phyloP scores from a whole-genome alignment of 2,888 invertebrate genomes.

The Tachina fera region DNA sequence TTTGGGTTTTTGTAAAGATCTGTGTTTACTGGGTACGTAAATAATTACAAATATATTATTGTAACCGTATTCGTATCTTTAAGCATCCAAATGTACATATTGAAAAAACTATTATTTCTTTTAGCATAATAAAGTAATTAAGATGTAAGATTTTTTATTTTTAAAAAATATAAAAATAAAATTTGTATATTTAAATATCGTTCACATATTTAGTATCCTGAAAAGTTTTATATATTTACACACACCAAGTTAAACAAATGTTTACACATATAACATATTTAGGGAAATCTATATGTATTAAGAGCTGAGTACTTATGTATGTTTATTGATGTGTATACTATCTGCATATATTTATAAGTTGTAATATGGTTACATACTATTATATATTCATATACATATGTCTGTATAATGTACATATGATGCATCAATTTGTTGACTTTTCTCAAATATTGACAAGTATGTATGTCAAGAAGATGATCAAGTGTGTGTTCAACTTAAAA shows the following conservation, averaged over 20 bases:
- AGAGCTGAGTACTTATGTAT: too few species aligned
- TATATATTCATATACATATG: background rate
- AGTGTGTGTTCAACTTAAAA: constrained; percentile 42
- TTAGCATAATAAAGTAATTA: constrained; percentile 39
- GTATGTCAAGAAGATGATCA: constrained; percentile 58
- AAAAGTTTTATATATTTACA: constrained; percentile 33
- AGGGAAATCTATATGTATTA: too few species aligned
- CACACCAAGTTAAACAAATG: background rate
- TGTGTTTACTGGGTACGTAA: too few species aligned
- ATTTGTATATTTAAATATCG: constrained; percentile 28
- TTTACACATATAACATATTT: background rate
- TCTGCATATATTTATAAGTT: too few species aligned
- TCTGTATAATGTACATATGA: background rate
- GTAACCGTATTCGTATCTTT: background rate
- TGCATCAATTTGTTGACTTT: constrained; percentile 51
- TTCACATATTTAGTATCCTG: constrained; percentile 30
- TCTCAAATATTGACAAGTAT: constrained; percentile 57
- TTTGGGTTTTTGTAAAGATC: too few species aligned
- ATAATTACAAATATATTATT: background rate
- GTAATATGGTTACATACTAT: background rate
- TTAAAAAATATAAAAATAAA: constrained; percentile 10
- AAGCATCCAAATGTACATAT: background rate
- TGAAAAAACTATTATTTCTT: constrained; percentile 25
- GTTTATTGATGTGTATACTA: too few species aligned
- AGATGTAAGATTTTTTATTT: constrained; percentile 23